Conservation (phyloP, 2,797 vertebrate genomes). For the Streptopelia turtur region DNA sequence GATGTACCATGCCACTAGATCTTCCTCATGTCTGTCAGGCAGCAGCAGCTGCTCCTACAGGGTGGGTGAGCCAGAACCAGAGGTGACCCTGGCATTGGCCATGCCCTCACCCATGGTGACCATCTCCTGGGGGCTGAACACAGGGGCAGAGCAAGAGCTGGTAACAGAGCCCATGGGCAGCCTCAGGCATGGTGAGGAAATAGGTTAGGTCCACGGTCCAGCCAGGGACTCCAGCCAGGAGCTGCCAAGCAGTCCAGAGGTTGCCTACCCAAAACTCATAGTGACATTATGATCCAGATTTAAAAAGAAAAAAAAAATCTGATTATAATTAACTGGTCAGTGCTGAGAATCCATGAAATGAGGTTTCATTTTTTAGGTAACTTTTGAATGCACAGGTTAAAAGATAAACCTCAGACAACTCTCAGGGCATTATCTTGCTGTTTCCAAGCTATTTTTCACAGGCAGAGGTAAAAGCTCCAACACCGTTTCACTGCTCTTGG, state of each 20-base stretch:
- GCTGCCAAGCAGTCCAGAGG: not conserved
- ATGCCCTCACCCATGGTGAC: not conserved
- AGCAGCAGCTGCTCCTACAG: not conserved
- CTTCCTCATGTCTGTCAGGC: not conserved
- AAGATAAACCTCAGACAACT: not conserved
- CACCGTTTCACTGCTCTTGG: not conserved
- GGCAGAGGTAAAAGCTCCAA: not conserved
- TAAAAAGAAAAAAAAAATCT: not conserved
- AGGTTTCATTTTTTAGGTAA: not conserved
- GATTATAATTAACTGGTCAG: not conserved
- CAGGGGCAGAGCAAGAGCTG: not conserved
- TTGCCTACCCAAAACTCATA: not conserved
- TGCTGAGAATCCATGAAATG: not conserved
- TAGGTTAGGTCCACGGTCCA: not conserved
- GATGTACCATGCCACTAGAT: rapidly evolving
- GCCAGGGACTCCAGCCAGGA: not conserved
- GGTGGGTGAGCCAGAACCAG: rapidly evolving
- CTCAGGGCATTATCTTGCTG: not conserved
- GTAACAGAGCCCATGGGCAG: not conserved
- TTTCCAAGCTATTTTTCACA: not conserved
- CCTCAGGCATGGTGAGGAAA: rapidly evolving
- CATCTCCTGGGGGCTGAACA: rapidly evolving
- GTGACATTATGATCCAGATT: not conserved
- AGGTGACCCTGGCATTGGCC: rapidly evolving
- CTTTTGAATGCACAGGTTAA: not conserved